Percentiles rank a stretch among this genome's conserved stretches.
phyloP scores from a whole-genome alignment of 2,113 vertebrate species.

The Sorex araneus region DNA sequence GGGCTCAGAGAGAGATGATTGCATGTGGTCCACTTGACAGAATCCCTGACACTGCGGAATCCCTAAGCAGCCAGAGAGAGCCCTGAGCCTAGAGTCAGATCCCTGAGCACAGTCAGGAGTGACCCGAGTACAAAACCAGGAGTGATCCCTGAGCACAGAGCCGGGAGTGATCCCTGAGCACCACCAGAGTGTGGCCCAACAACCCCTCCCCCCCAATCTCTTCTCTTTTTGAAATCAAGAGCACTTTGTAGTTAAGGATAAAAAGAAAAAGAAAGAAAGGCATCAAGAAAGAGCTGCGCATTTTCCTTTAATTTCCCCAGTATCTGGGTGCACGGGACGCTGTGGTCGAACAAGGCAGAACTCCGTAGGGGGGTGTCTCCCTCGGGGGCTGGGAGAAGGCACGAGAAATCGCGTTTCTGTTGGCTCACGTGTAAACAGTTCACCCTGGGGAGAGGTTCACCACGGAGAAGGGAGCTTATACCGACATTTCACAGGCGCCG shows the following conservation, averaged over 20 bases:
- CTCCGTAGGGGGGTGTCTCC: conserved; percentile 58
- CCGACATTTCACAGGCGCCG: background rate
- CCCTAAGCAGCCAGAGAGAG: no score
- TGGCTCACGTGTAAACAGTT: conserved; percentile 50
- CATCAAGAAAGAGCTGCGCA: conserved; percentile 22
- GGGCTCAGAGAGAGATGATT: no score
- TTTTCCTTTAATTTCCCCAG: conserved; percentile 83
- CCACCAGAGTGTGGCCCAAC: no score
- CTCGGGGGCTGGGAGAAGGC: conserved; percentile 72
- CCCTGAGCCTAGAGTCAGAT: no score
- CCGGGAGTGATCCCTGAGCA: no score
- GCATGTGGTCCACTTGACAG: no score
- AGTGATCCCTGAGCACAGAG: no score
- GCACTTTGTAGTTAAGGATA: background rate
- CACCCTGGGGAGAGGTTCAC: background rate
- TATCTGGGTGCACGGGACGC: conserved; percentile 39
- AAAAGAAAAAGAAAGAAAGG: background rate
- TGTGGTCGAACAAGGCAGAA: conserved; percentile 39
- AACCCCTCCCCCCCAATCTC: no score
- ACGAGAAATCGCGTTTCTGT: conserved; percentile 52
- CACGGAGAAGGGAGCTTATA: background rate
- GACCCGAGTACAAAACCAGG: no score
- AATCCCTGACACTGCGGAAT: no score
- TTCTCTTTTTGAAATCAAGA: conserved; percentile 37
- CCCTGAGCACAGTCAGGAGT: no score